Evolutionary conservation across 2,888 invertebrate genomes (phyloP), one percentile per base, ranked within the genome.

Genomic region (Diarsia rubi): DNA sequence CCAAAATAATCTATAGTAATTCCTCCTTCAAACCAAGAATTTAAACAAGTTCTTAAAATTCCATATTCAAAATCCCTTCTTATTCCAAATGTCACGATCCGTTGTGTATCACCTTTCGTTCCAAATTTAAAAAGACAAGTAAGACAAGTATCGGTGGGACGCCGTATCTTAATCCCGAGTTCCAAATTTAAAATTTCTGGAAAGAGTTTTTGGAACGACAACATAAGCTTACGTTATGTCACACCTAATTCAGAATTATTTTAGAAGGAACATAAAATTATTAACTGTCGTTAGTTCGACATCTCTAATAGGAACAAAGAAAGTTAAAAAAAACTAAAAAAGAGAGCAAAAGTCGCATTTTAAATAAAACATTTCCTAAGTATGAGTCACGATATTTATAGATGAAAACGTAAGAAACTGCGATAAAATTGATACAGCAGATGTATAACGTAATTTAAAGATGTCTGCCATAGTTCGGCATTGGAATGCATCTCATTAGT

Each of bases 141-240:
- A 94, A 57, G 45, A 45, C 16, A 16, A 94, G 91, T 91, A 92
- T 92, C 86, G 91, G 92, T 93, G 92, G 92, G 92, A 93, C 93
- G 90, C 92, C 92, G 93, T 95, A 93, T 93, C 93, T 95, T 93
- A 95, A 94, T 94, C 93, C 93, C 90, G 89, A 89, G 91, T 94
- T 94, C 94, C 92, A 94, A 94, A 95, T 95, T 95, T 95, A 95
- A 93, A 83, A 94, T 93, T 95, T 94, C 94, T 94, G 93, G 93
- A 94, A 95, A 95, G 93, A 94, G 94, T 95, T 94, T 93, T 94
- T 93, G 93, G 93, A 93, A 92, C 89, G 80, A 77, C 73, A 84
- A 75, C 37, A 60, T 78, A 77, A 87, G 79, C 75, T 78, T 83
- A 79, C 76, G 77, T 81, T 81, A 79, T 62, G 76, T 77, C 66